Evolutionary conservation across 92 coral and sea anemone genomes (phyloP).

Genomic region (Bergia puertoricense): DNA sequence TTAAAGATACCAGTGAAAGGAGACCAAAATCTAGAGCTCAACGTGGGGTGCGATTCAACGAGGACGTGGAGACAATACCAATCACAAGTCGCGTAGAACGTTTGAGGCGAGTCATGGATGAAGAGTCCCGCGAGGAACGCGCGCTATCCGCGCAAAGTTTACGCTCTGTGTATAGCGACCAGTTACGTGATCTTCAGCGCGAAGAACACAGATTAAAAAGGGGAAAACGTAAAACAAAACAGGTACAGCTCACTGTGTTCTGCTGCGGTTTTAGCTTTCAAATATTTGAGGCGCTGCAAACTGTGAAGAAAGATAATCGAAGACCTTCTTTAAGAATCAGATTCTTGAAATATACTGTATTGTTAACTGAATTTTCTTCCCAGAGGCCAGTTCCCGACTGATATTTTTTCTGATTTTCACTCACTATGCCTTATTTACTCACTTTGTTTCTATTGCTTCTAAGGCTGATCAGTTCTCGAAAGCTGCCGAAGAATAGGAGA

Average conservation of each 20-base stretch:
- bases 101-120: conserved; percentile 77
- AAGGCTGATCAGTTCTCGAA: not conserved
- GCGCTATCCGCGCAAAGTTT: conserved; percentile 66
- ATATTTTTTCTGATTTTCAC: not conserved
- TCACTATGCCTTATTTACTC: not conserved
- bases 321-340: too few relatives aligned
- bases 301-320: too few relatives aligned
- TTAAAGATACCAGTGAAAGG: conserved; percentile 16
- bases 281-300: too few relatives aligned
- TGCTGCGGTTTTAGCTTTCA: too few relatives aligned
- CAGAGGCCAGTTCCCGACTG: not conserved
- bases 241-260: conserved; percentile 1
- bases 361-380: too few relatives aligned
- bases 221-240: conserved; percentile 38
- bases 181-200: conserved; percentile 67
- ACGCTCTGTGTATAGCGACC: conserved; percentile 70
- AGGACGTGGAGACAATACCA: conserved; percentile 83
- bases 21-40: conserved; percentile 41
- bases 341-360: not conserved
- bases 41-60: conserved; percentile 90
- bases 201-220: conserved; percentile 2
- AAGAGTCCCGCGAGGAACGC: conserved; percentile 77
- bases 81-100: conserved; percentile 91
- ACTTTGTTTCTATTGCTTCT: not conserved
- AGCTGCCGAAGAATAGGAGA: too few relatives aligned